Evolutionary conservation across 2,888 invertebrate species (phyloP), one percentile per base, ranked within the genome.

Genomic region (Lottia gigantea): DNA sequence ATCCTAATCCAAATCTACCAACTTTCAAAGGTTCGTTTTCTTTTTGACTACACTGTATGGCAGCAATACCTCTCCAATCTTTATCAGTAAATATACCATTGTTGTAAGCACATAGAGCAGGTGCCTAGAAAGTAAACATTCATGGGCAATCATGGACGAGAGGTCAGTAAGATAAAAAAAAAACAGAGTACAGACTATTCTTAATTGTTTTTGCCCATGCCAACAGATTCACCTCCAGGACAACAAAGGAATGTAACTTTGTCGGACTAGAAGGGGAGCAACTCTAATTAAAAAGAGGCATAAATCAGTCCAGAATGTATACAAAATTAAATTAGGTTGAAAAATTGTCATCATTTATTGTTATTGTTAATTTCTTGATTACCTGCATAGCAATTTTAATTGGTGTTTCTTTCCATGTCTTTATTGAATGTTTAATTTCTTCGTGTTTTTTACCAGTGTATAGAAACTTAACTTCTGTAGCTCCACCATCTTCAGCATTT

Each of bases 401-500:
- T 46, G 46, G 46, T 46, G 16, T 40, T 49, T 55, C 26, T 31
- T 25, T 26, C 15, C 67, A 47, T 23, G 16, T 6, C 31, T 31
- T 19, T 61, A n/a, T 31, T 15, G 66, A n/a, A 40, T 8, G 7
- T 26, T 23, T 14, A n/a, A 7, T 12, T 46, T 14, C 16, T 14
- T 66, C 12, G 3, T 55, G 55, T 11, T 55, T 11, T 55, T 19
- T 55, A 55, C 74, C 74, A 71, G 85, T 85, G 73, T 76, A 82
- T 45, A 86, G 66, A 62, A 86, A 80, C 72, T 80, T 80, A 62
- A 86, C 77, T 25, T 71, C 71, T 7, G 71, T 77, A 3, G 87
- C 87, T 15, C 79, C 81, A 15, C 86, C 85, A 75, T 87, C 86
- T 47, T 87, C 87, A 0, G 87, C 87, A 77, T 87, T 87, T 74